phyloP scores from a whole-genome alignment of 2,888 invertebrate genomes.

The Teinopalpus imperialis region DNA sequence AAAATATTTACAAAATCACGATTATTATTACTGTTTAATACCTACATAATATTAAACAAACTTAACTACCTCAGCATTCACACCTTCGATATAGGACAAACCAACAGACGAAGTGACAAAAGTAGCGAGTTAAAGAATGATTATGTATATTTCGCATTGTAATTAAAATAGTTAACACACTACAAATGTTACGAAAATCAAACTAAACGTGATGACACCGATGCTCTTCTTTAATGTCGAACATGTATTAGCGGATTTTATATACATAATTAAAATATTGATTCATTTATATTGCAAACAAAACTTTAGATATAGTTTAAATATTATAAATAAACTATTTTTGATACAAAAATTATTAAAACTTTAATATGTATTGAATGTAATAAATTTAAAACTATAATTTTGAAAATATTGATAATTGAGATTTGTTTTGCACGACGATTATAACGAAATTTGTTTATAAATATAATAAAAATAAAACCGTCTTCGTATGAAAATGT shows the following conservation, averaged over 20 bases:
- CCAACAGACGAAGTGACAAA: slow-evolving; percentile 45
- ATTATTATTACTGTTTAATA: slow-evolving; percentile 10
- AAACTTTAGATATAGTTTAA: too few species aligned
- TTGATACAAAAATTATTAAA: too few species aligned
- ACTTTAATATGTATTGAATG: too few species aligned
- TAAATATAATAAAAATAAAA: too few species aligned
- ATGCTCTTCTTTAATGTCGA: neutral
- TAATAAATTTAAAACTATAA: neutral
- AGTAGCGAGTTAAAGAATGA: slow-evolving; percentile 54
- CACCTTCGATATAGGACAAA: slow-evolving; percentile 41
- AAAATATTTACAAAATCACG: slow-evolving; percentile 1
- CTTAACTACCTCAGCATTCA: slow-evolving; percentile 31
- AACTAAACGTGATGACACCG: slow-evolving; percentile 9
- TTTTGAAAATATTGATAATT: slow-evolving; percentile 3
- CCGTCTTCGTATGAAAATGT: too few species aligned
- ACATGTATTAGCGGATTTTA: neutral
- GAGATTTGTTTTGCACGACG: too few species aligned
- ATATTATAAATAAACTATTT: too few species aligned
- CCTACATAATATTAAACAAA: slow-evolving; percentile 23
- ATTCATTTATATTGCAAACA: too few species aligned
- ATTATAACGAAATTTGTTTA: too few species aligned
- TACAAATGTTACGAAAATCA: slow-evolving; percentile 39
- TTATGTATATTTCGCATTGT: slow-evolving; percentile 53
- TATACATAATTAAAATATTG: too few species aligned
- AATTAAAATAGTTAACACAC: slow-evolving; percentile 57